Base-by-base conservation (phyloP, 1,140 invertebrate species). In the Nylanderia fulva region DNA sequence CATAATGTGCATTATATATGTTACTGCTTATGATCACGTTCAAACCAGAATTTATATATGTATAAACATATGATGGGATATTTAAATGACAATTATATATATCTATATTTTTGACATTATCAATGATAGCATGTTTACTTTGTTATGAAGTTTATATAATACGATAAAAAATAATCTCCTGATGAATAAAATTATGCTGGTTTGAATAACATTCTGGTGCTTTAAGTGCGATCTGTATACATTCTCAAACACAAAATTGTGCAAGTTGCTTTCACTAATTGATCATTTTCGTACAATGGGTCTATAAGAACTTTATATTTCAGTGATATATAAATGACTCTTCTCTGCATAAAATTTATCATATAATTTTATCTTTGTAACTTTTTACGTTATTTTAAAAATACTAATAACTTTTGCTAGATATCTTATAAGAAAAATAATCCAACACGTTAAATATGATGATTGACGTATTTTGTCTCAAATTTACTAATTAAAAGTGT, bases 1-100 rank as follows among this genome's bases (percentile, higher is more conserved):
- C 93, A 90, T 93, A 77, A 91, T 94, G 93, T 94, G 93, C 93
- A 87, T 94, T 91, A 89, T 93, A 88, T 93, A 60, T 86, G 61
- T 88, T 36, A 86, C 75, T 80, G 80, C 68, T 87, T 76, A 75
- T 82, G 27, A 84, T 83, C 80, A 79, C 88, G 88, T 89, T 86
- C 88, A 91, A 93, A 93, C 86, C 90, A 92, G 74, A 83, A 85
- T 86, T 85, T 77, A 27, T 3, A 36, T 45, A 1, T 33, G 29
- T 3, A 27, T 84, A 18, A 58, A 71, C 29, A 33, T 80, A 69
- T 69, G 21, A 33, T 52, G 9, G 24, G 11, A 68, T n/a, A 79
- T 52, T 56, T 60, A 68, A 52, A 0, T 39, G 11, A 61, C 29
- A 24, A 48, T 39, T 52, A 36, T 71, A 48, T 29, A 21, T 45